Percentiles rank a stretch among this genome's conserved stretches.
Conservation (phyloP, 2,888 invertebrate genomes). For the Busseola fusca region DNA sequence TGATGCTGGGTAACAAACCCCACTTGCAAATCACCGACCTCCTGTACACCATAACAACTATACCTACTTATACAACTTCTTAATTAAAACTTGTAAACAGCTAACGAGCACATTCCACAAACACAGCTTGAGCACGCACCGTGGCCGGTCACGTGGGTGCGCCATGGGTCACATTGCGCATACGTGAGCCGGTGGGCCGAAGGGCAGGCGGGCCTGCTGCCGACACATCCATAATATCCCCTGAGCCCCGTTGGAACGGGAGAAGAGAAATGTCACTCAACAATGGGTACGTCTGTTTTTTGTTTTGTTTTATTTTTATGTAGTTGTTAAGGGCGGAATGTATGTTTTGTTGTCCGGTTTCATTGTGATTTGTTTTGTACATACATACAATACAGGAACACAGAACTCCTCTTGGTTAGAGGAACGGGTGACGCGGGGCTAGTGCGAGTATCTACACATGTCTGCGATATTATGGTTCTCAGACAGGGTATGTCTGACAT, state of each 20-base stretch:
- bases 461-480: too few species aligned
- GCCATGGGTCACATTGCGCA: slow-evolving; percentile 42
- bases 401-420: too few species aligned
- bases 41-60: not conserved
- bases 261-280: slow-evolving; percentile 34
- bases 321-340: not conserved
- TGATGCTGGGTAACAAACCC: not conserved
- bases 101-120: not conserved
- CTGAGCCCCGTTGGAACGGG: slow-evolving; percentile 7
- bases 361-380: not conserved
- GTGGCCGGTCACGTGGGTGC: slow-evolving; percentile 19
- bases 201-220: slow-evolving; percentile 20
- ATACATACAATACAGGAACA: not conserved
- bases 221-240: slow-evolving; percentile 37
- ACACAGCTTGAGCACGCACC: slow-evolving; percentile 9
- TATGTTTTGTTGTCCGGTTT: slow-evolving; percentile 12
- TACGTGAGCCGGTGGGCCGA: slow-evolving; percentile 14
- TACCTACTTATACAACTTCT: not conserved
- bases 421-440: too few species aligned
- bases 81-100: slow-evolving; percentile 1
- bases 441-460: too few species aligned
- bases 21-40: not conserved
- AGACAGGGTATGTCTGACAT: too few species aligned
- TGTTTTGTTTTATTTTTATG: slow-evolving; percentile 22
- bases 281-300: slow-evolving; percentile 14